Evolutionary conservation across 2,888 invertebrate genomes (phyloP).

Genomic region (Galerucella nymphaeae): DNA sequence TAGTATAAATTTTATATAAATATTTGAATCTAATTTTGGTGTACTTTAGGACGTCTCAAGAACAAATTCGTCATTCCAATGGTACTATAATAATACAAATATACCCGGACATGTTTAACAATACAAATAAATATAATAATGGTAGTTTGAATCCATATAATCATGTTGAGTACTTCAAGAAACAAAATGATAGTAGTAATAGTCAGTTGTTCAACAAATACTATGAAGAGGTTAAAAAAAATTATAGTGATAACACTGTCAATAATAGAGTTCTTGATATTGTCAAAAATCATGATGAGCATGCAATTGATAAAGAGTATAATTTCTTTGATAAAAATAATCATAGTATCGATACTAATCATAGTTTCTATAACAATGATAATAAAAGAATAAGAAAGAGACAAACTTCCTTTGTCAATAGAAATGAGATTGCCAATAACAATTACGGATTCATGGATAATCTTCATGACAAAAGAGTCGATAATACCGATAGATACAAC

Average conservation of each 20-base stretch:
- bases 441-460: background rate
- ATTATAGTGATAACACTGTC: background rate
- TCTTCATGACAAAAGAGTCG: too few relatives aligned
- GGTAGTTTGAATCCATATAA: background rate
- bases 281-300: background rate
- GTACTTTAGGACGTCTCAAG: slow-evolving; percentile 19
- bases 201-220: background rate
- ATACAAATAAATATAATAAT: background rate
- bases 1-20: background rate
- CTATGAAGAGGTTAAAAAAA: background rate
- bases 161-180: background rate
- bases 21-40: background rate
- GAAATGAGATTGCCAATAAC: background rate
- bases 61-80: slow-evolving; percentile 15
- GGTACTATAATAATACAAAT: background rate
- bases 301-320: background rate
- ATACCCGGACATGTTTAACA: background rate
- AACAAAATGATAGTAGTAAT: background rate
- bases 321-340: background rate
- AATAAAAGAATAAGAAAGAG: background rate
- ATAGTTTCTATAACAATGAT: background rate
- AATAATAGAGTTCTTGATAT: background rate
- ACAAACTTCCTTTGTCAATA: background rate
- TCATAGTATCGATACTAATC: background rate
- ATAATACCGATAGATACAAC: too few relatives aligned